These are phyloP conservation scores for Drosophila persimilis DNA, from an alignment of 1,140 invertebrate species.

Conservation along the genomic window DNA sequence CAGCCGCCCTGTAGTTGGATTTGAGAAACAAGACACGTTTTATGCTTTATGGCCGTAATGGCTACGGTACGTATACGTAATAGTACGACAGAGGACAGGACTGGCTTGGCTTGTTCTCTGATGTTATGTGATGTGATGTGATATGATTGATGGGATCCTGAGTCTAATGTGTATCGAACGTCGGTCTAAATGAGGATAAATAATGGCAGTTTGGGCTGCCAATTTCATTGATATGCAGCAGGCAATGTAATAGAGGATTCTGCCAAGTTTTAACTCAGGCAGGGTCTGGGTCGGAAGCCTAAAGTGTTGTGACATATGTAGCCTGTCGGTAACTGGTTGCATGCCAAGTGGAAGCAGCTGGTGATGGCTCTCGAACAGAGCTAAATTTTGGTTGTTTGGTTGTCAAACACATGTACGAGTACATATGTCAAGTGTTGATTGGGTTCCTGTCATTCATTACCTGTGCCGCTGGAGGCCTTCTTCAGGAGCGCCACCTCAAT, in stretches of 20 bases:
- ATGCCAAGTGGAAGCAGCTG: slow-evolving; percentile 44
- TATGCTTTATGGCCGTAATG: slow-evolving; percentile 65
- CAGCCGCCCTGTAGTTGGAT: slow-evolving; percentile 54
- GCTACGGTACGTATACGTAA: slow-evolving; percentile 30
- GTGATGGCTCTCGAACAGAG: not conserved
- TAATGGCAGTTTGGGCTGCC: slow-evolving; percentile 35
- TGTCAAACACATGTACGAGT: not conserved
- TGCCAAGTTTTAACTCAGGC: slow-evolving; percentile 12
- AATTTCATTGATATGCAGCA: slow-evolving; percentile 42
- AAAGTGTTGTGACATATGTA: not conserved
- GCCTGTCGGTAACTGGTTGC: slow-evolving; percentile 1
- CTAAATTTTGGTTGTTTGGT: not conserved
- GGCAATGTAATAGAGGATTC: not conserved
- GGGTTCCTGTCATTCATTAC: slow-evolving; percentile 38
- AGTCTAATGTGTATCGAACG: slow-evolving; percentile 43
- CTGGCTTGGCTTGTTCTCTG: slow-evolving; percentile 31
- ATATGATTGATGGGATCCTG: slow-evolving; percentile 61
- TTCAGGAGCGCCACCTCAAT: slow-evolving; percentile 81
- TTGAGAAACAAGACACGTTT: slow-evolving; percentile 67
- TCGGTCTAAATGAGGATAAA: slow-evolving; percentile 62
- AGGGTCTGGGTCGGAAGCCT: slow-evolving; percentile 1
- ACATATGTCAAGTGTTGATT: slow-evolving; percentile 12
- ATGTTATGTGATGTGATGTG: slow-evolving; percentile 24
- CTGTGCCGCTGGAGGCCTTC: slow-evolving; percentile 68
- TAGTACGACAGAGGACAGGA: slow-evolving; percentile 10